Base-by-base conservation (phyloP, 2,113 vertebrate species). In the Buteo buteo region DNA sequence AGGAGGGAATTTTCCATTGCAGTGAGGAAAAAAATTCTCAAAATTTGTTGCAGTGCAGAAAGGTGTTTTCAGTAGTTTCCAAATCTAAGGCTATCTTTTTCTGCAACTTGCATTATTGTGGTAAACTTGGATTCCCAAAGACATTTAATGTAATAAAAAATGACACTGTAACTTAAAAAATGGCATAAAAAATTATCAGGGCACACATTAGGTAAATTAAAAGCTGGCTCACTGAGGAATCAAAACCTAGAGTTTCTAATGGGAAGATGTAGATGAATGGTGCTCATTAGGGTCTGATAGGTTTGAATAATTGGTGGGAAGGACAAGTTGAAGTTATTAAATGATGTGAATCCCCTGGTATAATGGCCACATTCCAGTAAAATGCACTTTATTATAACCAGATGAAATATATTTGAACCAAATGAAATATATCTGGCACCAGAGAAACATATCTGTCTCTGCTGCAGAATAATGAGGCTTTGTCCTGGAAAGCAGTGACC, bases 361-460 rank as follows among this genome's bases (percentile, higher is more conserved):
- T 77, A 93, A 77, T 83, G 82, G 93, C 73, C 36, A 87, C 82
- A 85, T 96, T 95, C 94, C 94, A 91, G 94, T 95, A 94, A 96
- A 96, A 82, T 73, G 44, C 78, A 54, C 45, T 89, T 96, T 96
- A 96, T 95, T 95, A 77, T 87, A 93, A 94, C 87, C 96, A 95
- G 90, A 95, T 94, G 92, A 91, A 91, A 76, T 85, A 80, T 90
- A 95, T 88, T 90, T 93, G 42, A 96, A 94, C 40, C 45, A 90
- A 96, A 87, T 82, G 73, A 96, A 88, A 90, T 85, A 25, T 94
- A 94, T 94, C 73, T 97, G 93, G 89, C 94, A 93, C 62, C 38
- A 71, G 86, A 88, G 93, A 71, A 94, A 59, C 31, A 4, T 77
- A 78, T 88, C 78, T 95, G 74, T 94, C 78, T 95, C 70, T 91